A percentile compares a stretch with the other conserved stretches of the same genome.
Evolutionary conservation across 2,888 invertebrate genomes (phyloP).

Genomic region (Metellina segmentata): DNA sequence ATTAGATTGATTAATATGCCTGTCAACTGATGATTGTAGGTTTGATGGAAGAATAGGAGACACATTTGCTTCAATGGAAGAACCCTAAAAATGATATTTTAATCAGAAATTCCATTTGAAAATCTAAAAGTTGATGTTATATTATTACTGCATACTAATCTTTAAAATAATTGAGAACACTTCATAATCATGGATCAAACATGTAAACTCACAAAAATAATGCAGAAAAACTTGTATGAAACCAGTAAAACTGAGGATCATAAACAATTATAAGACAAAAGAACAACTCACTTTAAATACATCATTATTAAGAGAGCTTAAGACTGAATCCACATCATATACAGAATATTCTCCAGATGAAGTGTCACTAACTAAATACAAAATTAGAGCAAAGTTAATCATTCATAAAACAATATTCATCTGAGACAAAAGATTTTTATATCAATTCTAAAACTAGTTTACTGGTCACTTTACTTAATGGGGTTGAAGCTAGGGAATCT

Average conservation of each 20-base stretch:
- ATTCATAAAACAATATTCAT: not conserved
- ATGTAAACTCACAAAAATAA: not conserved
- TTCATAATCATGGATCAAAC: not conserved
- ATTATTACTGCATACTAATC: not conserved
- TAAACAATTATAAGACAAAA: not conserved
- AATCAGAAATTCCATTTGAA: not conserved
- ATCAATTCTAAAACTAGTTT: too few relatives aligned
- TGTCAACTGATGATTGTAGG: not conserved
- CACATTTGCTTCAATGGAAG: slow-evolving; percentile 27
- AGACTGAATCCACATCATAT: slow-evolving; percentile 38
- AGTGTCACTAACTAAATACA: slow-evolving; percentile 28
- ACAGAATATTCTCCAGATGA: slow-evolving; percentile 6
- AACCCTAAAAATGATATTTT: not conserved
- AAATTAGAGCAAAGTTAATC: not conserved
- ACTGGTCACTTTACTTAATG: too few relatives aligned
- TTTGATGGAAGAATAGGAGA: slow-evolving; percentile 17
- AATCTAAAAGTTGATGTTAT: not conserved
- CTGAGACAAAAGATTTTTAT: too few relatives aligned
- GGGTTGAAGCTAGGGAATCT: too few relatives aligned
- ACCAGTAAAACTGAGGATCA: not conserved
- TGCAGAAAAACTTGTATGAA: not conserved
- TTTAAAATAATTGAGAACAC: not conserved
- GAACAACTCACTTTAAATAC: slow-evolving; percentile 28
- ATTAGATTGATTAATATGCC: slow-evolving; percentile 33
- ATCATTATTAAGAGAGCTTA: slow-evolving; percentile 38